Evolutionary conservation across 2,113 vertebrate species (phyloP).

Genomic region (Fregetta grallaria): DNA sequence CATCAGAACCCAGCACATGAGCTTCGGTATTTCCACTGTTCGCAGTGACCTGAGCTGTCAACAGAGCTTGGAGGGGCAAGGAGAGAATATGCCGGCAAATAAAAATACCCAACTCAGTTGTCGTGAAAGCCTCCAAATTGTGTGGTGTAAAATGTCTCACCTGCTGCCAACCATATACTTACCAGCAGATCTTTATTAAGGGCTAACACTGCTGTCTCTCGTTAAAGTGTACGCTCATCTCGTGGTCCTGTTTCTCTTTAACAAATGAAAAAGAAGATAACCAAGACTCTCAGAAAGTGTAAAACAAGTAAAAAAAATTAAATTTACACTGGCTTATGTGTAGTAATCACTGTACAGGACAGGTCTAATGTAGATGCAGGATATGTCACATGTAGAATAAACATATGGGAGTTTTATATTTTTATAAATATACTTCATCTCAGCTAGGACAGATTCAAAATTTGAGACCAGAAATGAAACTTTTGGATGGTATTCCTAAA

Average conservation of each 20-base stretch:
- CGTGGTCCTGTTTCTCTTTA: background rate
- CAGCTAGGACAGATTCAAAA: background rate
- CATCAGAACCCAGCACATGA: background rate
- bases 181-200: background rate
- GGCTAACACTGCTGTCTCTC: background rate
- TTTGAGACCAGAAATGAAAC: background rate
- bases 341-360: background rate
- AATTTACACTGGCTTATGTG: background rate
- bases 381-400: background rate
- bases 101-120: background rate
- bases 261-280: background rate
- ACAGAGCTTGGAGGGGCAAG: background rate
- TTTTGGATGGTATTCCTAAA: background rate
- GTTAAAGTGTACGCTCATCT: background rate
- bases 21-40: background rate
- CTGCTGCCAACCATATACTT: background rate
- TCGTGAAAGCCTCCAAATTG: background rate
- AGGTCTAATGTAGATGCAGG: background rate
- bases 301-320: background rate
- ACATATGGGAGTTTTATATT: accelerated
- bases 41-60: background rate
- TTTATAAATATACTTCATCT: background rate
- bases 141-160: background rate
- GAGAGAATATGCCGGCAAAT: background rate
- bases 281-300: background rate